Percentiles rank a stretch among this genome's conserved stretches.
Evolutionary conservation across 2,888 invertebrate species (phyloP).

Genomic region (Lasius fuliginosus): DNA sequence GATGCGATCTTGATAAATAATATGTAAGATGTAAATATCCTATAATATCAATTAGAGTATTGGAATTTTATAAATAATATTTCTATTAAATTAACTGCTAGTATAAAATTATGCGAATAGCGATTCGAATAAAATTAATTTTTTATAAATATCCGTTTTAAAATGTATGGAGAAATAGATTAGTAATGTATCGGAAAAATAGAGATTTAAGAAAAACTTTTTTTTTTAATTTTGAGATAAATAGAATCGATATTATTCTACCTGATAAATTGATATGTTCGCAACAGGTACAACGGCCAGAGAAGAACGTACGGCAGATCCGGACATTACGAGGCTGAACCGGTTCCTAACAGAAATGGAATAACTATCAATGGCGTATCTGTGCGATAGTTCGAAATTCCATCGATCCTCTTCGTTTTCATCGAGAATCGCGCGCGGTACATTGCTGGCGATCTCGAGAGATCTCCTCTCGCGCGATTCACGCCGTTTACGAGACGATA

Average conservation of each 20-base stretch:
- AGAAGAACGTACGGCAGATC: conserved; percentile 83
- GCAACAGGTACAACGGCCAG: conserved; percentile 81
- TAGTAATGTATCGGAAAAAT: not conserved
- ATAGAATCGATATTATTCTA: not conserved
- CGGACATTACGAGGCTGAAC: conserved; percentile 90
- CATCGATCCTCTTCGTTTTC: not conserved
- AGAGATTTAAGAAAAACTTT: not conserved
- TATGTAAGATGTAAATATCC: not conserved
- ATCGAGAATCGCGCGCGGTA: conserved; percentile 10
- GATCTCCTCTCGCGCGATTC: not conserved
- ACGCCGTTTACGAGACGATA: not conserved
- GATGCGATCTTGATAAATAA: not conserved
- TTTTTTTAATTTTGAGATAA: conserved; percentile 17
- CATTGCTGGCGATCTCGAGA: not conserved
- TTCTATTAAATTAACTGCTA: not conserved
- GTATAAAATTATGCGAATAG: not conserved
- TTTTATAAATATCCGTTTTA: not conserved
- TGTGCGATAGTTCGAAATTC: conserved; percentile 89
- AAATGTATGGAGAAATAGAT: not conserved
- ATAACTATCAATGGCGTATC: conserved; percentile 97
- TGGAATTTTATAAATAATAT: not conserved
- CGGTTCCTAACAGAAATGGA: conserved; percentile 88
- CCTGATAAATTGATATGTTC: not conserved
- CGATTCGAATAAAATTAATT: not conserved
- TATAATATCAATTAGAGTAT: not conserved